Evolutionary conservation across 1,140 invertebrate genomes (phyloP), one percentile per base, ranked within the genome.

Genomic region (Epicauta chinensis): DNA sequence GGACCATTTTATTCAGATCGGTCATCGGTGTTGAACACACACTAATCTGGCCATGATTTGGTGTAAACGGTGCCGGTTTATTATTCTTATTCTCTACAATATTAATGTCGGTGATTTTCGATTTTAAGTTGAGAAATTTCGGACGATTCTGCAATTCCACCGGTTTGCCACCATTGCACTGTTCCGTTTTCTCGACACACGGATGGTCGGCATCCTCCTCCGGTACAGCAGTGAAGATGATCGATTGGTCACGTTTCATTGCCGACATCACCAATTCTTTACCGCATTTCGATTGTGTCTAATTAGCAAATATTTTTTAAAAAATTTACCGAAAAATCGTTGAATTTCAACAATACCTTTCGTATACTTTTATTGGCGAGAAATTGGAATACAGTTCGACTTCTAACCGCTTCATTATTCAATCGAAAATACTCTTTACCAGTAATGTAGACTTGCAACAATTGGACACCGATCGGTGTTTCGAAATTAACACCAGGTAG

Each of bases 221-320:
- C 2, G 86, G 86, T 16, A 87, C 83, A 2, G 81, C 77, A 0
- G 85, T 88, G 53, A 89, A 89, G 16, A 89, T 81, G 1, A 86
- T 68, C 0, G 86, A 88, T 44, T 82, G 82, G 63, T 89, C 86
- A 16, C 84, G 74, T 68, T 87, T 89, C 75, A 88, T 81, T 31
- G 72, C 67, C 5, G 71, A 73, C 2, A 72, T 47, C 3, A 68
- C 59, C 10, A 62, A 71, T 61, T 73, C 51, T 75, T 71, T 40
- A 52, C 30, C 41, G 44, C 40, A 49, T 23, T 64, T 37, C 14
- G 53, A 35, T 41, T 50, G 37, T 10, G n/a, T 41, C 31, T 46
- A 12, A 44, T 16, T 39, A 50, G 30, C 12, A 50, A 41, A 54
- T 11, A 69, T 38, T 67, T 61, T 0, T 23, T n/a, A n/a, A n/a